A percentile compares a stretch with the other conserved stretches of the same genome.
Evolutionary conservation across 2,888 invertebrate genomes (phyloP).

Genomic region (Caenorhabditis sp.): DNA sequence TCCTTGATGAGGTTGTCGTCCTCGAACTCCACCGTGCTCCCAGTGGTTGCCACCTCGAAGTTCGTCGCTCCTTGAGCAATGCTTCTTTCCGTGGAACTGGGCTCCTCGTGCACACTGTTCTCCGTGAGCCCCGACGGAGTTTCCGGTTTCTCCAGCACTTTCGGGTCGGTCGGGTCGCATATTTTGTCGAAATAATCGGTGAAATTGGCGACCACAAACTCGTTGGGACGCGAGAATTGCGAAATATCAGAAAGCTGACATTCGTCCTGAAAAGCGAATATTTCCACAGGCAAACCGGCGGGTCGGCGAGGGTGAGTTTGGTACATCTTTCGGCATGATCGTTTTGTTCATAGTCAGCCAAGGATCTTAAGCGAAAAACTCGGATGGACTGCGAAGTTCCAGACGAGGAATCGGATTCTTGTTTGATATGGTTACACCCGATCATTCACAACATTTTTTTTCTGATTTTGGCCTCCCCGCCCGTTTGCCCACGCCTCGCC

Average conservation of each 20-base stretch:
- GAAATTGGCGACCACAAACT: constrained; percentile 67
- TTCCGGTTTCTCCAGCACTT: constrained; percentile 26
- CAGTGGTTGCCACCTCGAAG: constrained; percentile 42
- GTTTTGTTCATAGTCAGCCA: too few relatives aligned
- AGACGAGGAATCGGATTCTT: too few relatives aligned
- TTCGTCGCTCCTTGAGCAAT: constrained; percentile 49
- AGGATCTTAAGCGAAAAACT: too few relatives aligned
- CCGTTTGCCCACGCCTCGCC: too few relatives aligned
- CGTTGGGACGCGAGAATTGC: constrained; percentile 72
- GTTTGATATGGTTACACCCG: too few relatives aligned
- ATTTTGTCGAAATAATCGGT: constrained; percentile 78
- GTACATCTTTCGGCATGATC: background rate
- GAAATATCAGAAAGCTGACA: constrained; percentile 74
- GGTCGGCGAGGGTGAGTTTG: too few relatives aligned
- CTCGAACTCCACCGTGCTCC: constrained; percentile 18
- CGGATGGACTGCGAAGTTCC: too few relatives aligned
- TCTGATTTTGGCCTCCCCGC: too few relatives aligned
- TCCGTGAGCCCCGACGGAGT: constrained; percentile 14
- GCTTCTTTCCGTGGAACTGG: constrained; percentile 29
- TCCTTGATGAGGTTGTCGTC: constrained; percentile 47
- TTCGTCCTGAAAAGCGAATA: constrained; percentile 68
- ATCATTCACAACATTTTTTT: too few relatives aligned
- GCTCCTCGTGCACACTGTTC: constrained; percentile 34
- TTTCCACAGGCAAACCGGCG: background rate
- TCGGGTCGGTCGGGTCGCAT: constrained; percentile 53